Conservation (phyloP, 2,888 invertebrate genomes). For the Ceraclea dissimilis region DNA sequence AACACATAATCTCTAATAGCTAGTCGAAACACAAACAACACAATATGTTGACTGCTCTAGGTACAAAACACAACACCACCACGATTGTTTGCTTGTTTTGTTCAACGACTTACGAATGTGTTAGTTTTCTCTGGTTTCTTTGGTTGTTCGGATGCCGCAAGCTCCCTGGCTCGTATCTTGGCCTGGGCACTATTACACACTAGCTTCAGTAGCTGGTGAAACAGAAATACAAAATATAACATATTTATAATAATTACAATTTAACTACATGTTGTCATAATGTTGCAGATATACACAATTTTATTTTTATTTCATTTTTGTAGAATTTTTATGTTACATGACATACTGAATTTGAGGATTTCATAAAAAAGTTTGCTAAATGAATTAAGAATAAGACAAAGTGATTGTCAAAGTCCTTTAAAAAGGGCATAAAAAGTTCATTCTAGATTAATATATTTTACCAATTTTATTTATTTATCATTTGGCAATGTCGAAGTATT, state of each 20-base stretch:
- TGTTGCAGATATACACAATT: no score
- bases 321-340: no score
- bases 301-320: no score
- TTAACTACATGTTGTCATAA: no score
- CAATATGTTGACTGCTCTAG: neutral
- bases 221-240: conserved; percentile 10
- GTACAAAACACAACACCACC: conserved; percentile 8
- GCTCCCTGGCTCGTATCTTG: conserved; percentile 15
- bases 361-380: no score
- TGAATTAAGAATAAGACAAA: no score
- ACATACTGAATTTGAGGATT: no score
- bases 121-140: conserved; percentile 4
- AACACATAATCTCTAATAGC: neutral
- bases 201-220: conserved; percentile 20
- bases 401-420: no score
- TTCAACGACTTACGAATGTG: conserved; percentile 8
- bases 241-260: neutral
- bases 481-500: no score
- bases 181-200: conserved; percentile 18
- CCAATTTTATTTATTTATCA: no score
- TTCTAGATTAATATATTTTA: no score
- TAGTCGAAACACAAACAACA: neutral
- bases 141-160: conserved; percentile 4
- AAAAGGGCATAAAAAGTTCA: no score
- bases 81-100: neutral